phyloP scores from a whole-genome alignment of 1,140 invertebrate species.

The Meloidogyne floridensis region DNA sequence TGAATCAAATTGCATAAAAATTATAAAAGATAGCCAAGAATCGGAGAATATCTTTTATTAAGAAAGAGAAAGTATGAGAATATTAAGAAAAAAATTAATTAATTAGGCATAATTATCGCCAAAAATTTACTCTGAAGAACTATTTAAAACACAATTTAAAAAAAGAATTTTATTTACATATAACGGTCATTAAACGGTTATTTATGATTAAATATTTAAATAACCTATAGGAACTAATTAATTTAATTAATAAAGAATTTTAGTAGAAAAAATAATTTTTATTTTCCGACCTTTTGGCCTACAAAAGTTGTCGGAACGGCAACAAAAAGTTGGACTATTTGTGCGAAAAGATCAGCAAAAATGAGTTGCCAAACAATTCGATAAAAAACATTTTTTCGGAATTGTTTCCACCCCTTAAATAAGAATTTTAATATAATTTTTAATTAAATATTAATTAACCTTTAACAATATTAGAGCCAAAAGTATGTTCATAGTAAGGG shows the following conservation, averaged over 20 bases:
- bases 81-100: not conserved
- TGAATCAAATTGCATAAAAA: slow-evolving; percentile 28
- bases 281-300: slow-evolving; percentile 15
- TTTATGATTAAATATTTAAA: no score
- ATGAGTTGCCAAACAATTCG: slow-evolving; percentile 23
- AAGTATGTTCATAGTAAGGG: not conserved
- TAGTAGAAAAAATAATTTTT: not conserved
- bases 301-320: slow-evolving; percentile 23
- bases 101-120: no score
- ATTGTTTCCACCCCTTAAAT: slow-evolving; percentile 12
- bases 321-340: slow-evolving; percentile 21
- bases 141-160: no score
- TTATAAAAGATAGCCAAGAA: slow-evolving; percentile 21
- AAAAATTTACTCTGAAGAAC: no score
- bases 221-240: no score
- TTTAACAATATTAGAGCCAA: not conserved
- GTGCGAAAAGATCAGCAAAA: slow-evolving; percentile 10
- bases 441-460: not conserved
- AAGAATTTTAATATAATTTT: not conserved
- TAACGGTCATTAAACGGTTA: no score
- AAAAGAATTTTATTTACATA: no score
- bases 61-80: not conserved
- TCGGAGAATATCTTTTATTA: slow-evolving; percentile 32
- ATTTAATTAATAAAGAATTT: not conserved
- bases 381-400: slow-evolving; percentile 14